Conservation (phyloP, 30 jellyfish, hydroid and myxozoan species). For the Mastigias papua region DNA sequence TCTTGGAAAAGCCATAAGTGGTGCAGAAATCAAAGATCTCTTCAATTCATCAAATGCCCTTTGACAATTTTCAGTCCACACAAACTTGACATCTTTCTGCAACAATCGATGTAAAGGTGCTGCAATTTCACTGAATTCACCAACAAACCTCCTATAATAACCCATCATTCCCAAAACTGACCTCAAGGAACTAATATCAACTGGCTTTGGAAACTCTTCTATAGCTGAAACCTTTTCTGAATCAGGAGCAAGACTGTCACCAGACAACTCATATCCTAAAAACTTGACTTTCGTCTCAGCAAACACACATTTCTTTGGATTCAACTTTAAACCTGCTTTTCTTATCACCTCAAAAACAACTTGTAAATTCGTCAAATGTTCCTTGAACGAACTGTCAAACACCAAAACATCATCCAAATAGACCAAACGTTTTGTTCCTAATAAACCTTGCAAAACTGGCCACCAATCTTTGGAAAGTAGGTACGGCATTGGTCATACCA, state of each 20-base stretch:
- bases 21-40: no score
- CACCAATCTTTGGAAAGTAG: background rate
- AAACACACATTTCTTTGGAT: background rate
- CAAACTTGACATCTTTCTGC: no score
- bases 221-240: no score
- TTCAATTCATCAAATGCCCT: no score
- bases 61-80: no score
- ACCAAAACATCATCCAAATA: background rate
- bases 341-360: background rate
- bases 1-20: no score
- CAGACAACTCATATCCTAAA: background rate
- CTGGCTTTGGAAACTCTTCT: no score
- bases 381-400: background rate
- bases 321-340: background rate
- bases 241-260: background rate
- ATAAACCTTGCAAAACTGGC: background rate
- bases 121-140: no score
- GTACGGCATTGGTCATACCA: background rate
- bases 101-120: no score
- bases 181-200: no score
- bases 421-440: background rate
- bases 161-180: no score
- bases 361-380: background rate
- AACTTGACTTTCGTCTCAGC: background rate
- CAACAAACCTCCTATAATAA: no score